phyloP scores from a whole-genome alignment of 2,888 invertebrate species.

The Drosophila setosimentum region DNA sequence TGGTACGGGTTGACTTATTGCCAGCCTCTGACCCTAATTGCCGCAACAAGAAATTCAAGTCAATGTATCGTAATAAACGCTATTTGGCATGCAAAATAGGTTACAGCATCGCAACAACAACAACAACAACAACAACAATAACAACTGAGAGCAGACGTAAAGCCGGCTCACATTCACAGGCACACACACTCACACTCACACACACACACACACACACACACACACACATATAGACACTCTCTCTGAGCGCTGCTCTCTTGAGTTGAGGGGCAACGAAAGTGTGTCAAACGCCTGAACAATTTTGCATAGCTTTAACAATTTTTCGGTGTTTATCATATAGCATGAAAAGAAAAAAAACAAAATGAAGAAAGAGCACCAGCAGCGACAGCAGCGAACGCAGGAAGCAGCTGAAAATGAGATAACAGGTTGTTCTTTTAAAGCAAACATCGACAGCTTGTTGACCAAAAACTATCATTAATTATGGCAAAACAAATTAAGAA shows the following conservation, averaged over 20 bases:
- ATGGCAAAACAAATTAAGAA: slow-evolving; percentile 48
- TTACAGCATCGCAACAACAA: slow-evolving; percentile 70
- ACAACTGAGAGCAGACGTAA: slow-evolving; percentile 37
- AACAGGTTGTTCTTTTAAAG: slow-evolving; percentile 50
- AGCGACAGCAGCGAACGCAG: slow-evolving; percentile 11
- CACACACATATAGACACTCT: background rate
- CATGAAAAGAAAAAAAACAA: slow-evolving; percentile 9
- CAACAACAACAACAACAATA: slow-evolving; percentile 10
- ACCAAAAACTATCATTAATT: slow-evolving; percentile 44
- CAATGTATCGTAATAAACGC: slow-evolving; percentile 56
- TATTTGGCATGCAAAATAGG: slow-evolving; percentile 75
- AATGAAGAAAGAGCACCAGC: slow-evolving; percentile 1
- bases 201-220: background rate
- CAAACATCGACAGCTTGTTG: slow-evolving; percentile 7
- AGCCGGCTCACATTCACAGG: slow-evolving; percentile 39
- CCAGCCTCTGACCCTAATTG: slow-evolving; percentile 70
- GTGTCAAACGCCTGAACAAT: slow-evolving; percentile 78
- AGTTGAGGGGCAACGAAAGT: slow-evolving; percentile 64
- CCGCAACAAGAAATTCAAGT: slow-evolving; percentile 56
- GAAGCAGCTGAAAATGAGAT: slow-evolving; percentile 65
- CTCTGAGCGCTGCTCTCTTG: slow-evolving; percentile 34
- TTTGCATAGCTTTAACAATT: slow-evolving; percentile 62
- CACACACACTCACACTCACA: slow-evolving; percentile 14
- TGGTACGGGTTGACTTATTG: slow-evolving; percentile 19
- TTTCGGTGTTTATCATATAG: slow-evolving; percentile 53